Conservation (phyloP, 2,113 vertebrate genomes). For the Carollia perspicillata region DNA sequence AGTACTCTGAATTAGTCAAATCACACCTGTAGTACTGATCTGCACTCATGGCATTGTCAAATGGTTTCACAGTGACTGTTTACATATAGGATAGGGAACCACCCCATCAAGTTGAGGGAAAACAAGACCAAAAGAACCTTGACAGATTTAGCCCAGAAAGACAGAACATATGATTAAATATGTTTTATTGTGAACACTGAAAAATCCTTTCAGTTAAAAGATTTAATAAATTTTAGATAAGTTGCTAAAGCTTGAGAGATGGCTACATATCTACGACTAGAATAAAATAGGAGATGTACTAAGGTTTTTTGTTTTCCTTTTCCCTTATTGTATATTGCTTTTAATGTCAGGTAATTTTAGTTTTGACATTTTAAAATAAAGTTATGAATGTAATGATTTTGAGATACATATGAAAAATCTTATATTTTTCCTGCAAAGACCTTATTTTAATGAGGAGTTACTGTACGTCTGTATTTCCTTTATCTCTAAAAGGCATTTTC, state of each 20-base stretch:
- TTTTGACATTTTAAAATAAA: conserved; percentile 37
- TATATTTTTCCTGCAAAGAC: not conserved
- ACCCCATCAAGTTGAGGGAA: not conserved
- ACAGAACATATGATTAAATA: not conserved
- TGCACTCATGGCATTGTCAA: not conserved
- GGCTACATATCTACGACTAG: not conserved
- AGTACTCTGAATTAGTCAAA: not conserved
- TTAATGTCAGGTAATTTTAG: not conserved
- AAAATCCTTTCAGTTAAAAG: conserved; percentile 2
- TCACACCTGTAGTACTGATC: not conserved
- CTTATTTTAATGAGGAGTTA: not conserved
- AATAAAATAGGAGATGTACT: not conserved
- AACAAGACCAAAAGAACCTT: not conserved
- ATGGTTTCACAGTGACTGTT: not conserved
- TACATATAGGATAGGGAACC: not conserved
- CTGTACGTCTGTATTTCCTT: not conserved
- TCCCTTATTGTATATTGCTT: not conserved
- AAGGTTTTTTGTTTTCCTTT: not conserved
- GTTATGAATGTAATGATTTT: not conserved
- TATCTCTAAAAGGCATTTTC: not conserved
- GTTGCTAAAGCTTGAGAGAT: not conserved
- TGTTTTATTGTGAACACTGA: not conserved
- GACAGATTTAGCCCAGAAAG: not conserved
- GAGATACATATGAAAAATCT: not conserved
- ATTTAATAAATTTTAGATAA: conserved; percentile 16